Evolutionary conservation across 2,888 invertebrate species (phyloP).

Genomic region (Choreutis nemorana): DNA sequence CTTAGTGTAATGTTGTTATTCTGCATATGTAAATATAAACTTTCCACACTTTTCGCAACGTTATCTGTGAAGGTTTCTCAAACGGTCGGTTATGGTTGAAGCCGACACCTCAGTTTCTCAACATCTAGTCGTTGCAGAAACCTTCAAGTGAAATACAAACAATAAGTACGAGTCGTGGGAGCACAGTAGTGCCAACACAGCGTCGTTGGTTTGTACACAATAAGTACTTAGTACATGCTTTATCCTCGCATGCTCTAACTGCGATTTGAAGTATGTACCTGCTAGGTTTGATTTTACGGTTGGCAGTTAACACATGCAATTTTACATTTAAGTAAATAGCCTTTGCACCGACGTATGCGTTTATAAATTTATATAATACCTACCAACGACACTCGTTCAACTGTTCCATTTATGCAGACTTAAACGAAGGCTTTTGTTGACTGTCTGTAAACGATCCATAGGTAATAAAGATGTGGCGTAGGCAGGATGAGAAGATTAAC

Average conservation of each 20-base stretch:
- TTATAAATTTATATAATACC: too few species aligned
- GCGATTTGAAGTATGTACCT: too few species aligned
- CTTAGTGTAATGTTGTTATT: constrained; percentile 11
- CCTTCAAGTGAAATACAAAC: constrained; percentile 54
- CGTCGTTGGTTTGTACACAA: constrained; percentile 31
- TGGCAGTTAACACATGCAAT: too few species aligned
- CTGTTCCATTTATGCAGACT: too few species aligned
- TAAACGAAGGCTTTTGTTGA: too few species aligned
- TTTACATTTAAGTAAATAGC: too few species aligned
- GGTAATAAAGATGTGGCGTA: too few species aligned
- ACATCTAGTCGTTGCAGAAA: constrained; percentile 54
- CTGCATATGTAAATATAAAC: constrained; percentile 27
- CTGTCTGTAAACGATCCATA: too few species aligned
- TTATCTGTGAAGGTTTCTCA: constrained; percentile 50
- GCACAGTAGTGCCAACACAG: constrained; percentile 30
- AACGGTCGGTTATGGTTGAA: constrained; percentile 48
- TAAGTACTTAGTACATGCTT: constrained; percentile 38
- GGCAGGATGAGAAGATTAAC: too few species aligned
- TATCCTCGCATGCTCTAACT: constrained; percentile 41
- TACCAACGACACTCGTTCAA: too few species aligned
- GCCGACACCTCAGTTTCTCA: constrained; percentile 45
- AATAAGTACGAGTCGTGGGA: constrained; percentile 54
- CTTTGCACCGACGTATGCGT: too few species aligned
- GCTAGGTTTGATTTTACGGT: too few species aligned
- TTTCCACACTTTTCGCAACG: constrained; percentile 58